Evolutionary conservation across 2,888 invertebrate genomes (phyloP).

Genomic region (Thyatira batis): DNA sequence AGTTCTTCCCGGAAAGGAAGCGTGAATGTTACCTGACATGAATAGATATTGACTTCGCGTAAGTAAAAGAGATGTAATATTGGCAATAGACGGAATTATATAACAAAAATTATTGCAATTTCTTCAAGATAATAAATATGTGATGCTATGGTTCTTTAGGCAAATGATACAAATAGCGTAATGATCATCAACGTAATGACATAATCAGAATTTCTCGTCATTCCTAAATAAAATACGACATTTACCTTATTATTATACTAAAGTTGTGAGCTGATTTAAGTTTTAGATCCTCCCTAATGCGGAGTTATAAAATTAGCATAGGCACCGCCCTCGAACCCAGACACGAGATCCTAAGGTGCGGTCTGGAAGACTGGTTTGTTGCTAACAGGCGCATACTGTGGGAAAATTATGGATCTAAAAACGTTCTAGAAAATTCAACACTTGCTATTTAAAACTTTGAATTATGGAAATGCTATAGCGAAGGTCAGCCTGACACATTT

Average conservation of each 20-base stretch:
- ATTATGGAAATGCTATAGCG: no score
- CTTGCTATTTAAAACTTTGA: background rate
- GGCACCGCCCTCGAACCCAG: slow-evolving; percentile 20
- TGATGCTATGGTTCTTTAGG: no score
- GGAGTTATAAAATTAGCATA: slow-evolving; percentile 22
- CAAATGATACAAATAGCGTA: no score
- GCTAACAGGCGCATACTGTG: slow-evolving; percentile 1
- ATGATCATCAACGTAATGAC: no score
- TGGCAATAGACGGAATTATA: background rate
- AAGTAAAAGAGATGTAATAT: background rate
- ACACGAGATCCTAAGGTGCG: slow-evolving; percentile 11
- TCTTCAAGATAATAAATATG: no score
- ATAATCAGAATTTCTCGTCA: background rate
- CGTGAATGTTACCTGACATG: slow-evolving; percentile 18
- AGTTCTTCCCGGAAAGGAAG: slow-evolving; percentile 26
- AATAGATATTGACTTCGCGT: background rate
- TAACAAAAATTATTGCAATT: no score
- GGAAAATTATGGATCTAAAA: background rate
- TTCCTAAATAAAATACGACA: background rate
- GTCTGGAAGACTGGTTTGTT: slow-evolving; percentile 6
- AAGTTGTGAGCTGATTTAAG: background rate
- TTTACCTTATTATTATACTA: background rate
- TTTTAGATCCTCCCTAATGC: no score
- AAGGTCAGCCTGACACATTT: no score
- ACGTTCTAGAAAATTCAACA: background rate